Percentiles rank a stretch among this genome's conserved stretches.
These are phyloP conservation scores for Rhamnusium bicolor DNA, from an alignment of 2,888 invertebrate species.

Conservation along the genomic window DNA sequence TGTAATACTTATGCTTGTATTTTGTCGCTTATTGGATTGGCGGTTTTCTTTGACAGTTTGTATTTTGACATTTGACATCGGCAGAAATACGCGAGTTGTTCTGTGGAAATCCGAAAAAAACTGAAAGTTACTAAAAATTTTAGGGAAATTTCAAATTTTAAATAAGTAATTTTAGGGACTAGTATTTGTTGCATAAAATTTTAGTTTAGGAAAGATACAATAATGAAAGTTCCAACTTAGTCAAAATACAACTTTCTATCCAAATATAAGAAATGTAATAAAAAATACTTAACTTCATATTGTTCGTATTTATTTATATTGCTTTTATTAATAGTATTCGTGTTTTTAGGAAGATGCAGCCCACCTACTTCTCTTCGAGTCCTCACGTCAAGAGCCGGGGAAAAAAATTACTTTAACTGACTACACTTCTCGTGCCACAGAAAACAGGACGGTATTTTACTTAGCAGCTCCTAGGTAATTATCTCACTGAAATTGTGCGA, in stretches of 20 bases:
- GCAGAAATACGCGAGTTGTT: too few species aligned
- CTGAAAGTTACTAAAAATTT: background rate
- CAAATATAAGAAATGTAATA: too few species aligned
- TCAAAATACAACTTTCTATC: too few species aligned
- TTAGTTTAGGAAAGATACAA: too few species aligned
- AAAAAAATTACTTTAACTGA: conserved; percentile 85
- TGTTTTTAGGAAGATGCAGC: conserved; percentile 87
- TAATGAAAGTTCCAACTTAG: too few species aligned
- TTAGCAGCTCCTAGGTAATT: conserved; percentile 91
- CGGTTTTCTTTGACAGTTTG: background rate
- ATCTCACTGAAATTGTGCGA: background rate
- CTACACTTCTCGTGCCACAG: conserved; percentile 81
- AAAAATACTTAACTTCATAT: too few species aligned
- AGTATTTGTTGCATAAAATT: too few species aligned
- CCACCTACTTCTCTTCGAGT: conserved; percentile 92
- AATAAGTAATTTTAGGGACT: too few species aligned
- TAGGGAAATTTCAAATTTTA: background rate
- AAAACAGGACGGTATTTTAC: conserved; percentile 91
- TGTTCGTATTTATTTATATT: background rate
- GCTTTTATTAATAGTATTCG: conserved; percentile 23
- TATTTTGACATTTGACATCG: background rate
- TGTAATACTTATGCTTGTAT: background rate
- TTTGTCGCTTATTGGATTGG: background rate
- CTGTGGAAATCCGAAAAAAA: too few species aligned
- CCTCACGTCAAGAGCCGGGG: conserved; percentile 83